A percentile compares a stretch with the other conserved stretches of the same genome.
Conservation (phyloP, 2,113 vertebrate species). For the Andinoacara biseriatus region DNA sequence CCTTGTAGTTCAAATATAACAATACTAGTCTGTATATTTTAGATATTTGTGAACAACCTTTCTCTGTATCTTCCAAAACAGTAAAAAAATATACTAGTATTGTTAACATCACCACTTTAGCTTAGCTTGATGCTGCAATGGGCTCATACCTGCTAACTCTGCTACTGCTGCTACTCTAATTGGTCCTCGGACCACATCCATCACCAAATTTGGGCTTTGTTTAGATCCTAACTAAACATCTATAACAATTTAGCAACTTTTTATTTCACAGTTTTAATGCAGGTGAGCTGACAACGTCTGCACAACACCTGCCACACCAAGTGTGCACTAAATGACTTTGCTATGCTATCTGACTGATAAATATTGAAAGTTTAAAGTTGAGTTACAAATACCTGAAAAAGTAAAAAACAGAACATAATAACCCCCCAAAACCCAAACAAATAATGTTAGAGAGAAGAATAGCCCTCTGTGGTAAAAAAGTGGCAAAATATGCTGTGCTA, state of each 20-base stretch:
- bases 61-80: neutral
- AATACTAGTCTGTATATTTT: neutral
- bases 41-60: neutral
- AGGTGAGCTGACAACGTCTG: neutral
- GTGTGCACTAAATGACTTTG: neutral
- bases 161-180: neutral
- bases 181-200: neutral
- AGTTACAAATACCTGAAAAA: neutral
- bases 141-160: neutral
- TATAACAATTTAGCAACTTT: neutral
- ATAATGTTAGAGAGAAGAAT: neutral
- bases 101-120: neutral
- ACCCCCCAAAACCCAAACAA: no score
- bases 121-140: neutral
- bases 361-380: neutral
- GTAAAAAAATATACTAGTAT: neutral
- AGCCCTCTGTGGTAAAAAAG: neutral
- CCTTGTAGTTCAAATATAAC: neutral
- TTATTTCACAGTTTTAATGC: neutral
- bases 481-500: slow-evolving; percentile 1
- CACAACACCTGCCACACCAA: neutral
- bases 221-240: neutral
- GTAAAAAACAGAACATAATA: neutral
- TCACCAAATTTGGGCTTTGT: neutral
- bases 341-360: neutral